phyloP scores from a whole-genome alignment of 2,113 vertebrate species.

The Sebastes schlegelii region DNA sequence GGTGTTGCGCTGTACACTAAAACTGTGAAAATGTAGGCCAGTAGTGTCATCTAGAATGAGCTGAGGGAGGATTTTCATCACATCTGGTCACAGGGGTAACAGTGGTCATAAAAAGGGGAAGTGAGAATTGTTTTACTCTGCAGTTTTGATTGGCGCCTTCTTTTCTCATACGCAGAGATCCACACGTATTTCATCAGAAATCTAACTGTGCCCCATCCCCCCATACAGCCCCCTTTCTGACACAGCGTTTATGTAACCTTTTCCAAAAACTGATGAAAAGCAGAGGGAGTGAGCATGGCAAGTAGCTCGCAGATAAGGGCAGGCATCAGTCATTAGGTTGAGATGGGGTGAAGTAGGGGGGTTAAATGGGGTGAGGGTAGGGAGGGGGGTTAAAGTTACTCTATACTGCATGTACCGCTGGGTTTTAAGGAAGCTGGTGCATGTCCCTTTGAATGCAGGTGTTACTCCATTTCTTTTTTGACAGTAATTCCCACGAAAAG shows the following conservation, averaged over 20 bases:
- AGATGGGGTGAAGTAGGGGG: not conserved
- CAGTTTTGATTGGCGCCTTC: constrained; percentile 45
- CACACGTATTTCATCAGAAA: constrained; percentile 12
- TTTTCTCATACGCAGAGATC: constrained; percentile 15
- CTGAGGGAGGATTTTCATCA: constrained; percentile 14
- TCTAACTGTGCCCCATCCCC: not conserved
- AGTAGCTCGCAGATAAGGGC: constrained; percentile 53
- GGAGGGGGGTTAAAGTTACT: not conserved
- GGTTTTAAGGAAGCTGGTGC: not conserved
- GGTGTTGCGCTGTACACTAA: constrained; percentile 37
- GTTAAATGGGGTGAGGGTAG: not conserved
- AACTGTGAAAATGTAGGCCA: constrained; percentile 49
- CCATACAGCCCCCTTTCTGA: constrained; percentile 10
- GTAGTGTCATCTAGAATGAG: constrained; percentile 38
- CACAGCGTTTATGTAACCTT: constrained; percentile 24
- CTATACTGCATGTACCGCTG: not conserved
- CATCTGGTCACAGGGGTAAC: not conserved
- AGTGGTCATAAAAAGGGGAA: constrained; percentile 32
- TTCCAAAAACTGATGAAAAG: constrained; percentile 63
- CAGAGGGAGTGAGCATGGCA: constrained; percentile 59
- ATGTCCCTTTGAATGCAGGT: not conserved
- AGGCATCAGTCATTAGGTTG: constrained; percentile 30
- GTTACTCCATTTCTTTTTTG: not conserved
- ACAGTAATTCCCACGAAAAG: not conserved
- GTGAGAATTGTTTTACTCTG: constrained; percentile 43